A percentile compares a stretch with the other conserved stretches of the same genome.
phyloP scores from a whole-genome alignment of 2,797 vertebrate genomes.

The Lithobates pipiens region DNA sequence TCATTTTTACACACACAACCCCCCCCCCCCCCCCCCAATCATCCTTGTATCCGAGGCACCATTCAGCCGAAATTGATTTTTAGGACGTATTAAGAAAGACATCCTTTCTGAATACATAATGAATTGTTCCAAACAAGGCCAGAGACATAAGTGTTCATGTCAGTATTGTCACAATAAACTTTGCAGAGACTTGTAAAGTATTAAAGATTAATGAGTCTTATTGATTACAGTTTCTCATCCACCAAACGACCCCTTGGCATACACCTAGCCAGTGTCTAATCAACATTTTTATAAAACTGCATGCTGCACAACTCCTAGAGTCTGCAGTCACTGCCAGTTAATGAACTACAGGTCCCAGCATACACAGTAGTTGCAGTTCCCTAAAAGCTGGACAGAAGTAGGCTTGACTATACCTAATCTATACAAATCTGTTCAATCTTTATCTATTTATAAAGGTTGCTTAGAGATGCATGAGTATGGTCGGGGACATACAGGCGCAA shows the following conservation, averaged over 20 bases:
- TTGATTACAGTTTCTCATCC: not conserved
- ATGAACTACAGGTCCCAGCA: not conserved
- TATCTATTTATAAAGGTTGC: too few species aligned
- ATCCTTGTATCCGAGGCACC: too few species aligned
- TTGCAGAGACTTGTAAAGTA: slow-evolving; percentile 2
- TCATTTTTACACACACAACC: too few species aligned
- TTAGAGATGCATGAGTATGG: too few species aligned
- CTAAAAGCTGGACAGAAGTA: too few species aligned
- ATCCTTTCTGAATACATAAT: not conserved
- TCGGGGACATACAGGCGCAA: too few species aligned
- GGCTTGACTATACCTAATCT: too few species aligned
- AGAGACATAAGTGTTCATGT: not conserved
- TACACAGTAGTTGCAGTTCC: too few species aligned
- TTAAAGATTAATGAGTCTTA: not conserved
- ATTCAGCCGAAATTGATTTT: too few species aligned
- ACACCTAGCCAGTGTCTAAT: not conserved
- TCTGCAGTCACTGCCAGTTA: not conserved
- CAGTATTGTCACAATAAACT: not conserved
- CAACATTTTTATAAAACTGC: not conserved
- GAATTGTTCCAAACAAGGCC: not conserved
- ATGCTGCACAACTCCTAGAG: not conserved
- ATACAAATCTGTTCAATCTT: too few species aligned
- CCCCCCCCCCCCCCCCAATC: too few species aligned
- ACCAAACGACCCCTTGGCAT: not conserved
- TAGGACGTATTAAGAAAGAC: too few species aligned